Percentiles rank a stretch among this genome's conserved stretches.
These are phyloP conservation scores for Nycticryphes semicollaris DNA, from an alignment of 2,113 vertebrate species.

Conservation along the genomic window DNA sequence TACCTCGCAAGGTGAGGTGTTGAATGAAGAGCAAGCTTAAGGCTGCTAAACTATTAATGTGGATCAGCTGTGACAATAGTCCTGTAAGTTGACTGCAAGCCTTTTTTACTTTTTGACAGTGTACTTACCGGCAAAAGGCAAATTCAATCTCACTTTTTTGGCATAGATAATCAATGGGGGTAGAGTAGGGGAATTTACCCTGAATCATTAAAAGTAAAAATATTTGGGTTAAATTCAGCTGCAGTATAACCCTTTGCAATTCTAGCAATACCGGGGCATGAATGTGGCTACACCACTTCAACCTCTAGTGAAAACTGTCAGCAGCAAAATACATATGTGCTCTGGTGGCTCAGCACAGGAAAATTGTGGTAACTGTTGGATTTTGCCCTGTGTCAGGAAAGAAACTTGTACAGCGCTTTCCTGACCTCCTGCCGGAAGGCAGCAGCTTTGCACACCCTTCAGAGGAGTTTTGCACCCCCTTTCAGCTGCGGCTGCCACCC, in stretches of 20 bases:
- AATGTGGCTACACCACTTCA: not conserved
- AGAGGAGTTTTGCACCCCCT: not conserved
- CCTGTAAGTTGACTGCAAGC: not conserved
- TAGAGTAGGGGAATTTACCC: not conserved
- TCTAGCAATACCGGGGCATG: not conserved
- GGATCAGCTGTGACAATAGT: not conserved
- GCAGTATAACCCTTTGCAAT: not conserved
- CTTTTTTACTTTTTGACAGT: not conserved
- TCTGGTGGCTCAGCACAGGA: not conserved
- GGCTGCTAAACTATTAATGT: not conserved
- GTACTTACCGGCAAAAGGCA: not conserved
- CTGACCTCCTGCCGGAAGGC: not conserved
- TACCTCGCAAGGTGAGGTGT: not conserved
- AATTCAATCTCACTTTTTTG: not conserved
- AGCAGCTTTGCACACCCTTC: not conserved
- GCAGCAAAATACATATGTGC: fast-evolving
- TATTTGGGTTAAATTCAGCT: not conserved
- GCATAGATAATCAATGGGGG: not conserved
- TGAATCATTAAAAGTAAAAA: not conserved
- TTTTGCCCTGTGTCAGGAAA: fast-evolving
- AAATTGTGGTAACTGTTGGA: fast-evolving
- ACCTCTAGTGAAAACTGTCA: not conserved
- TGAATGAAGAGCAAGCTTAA: not conserved
- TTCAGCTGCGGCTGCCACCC: not conserved
- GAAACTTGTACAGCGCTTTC: not conserved